A percentile compares a stretch with the other conserved stretches of the same genome.
These are phyloP conservation scores for Hermetia illucens DNA, from an alignment of 1,140 invertebrate genomes.

Conservation along the genomic window DNA sequence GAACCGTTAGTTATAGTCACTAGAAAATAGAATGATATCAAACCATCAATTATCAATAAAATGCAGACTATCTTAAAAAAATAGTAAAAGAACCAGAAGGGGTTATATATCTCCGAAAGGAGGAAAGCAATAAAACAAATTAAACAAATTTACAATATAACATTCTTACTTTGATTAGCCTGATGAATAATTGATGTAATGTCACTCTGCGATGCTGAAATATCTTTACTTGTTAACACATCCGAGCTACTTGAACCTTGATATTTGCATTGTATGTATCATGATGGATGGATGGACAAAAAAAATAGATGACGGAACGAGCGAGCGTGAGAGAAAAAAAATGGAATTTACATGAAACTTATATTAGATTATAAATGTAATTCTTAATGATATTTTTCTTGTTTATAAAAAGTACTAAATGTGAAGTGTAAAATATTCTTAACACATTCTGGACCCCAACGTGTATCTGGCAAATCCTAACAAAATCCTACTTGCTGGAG, in stretches of 20 bases:
- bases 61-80: too few relatives aligned
- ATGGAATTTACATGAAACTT: too few relatives aligned
- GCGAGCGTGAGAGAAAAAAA: neutral
- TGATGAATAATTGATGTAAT: slow-evolving; percentile 31
- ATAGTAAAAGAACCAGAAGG: too few relatives aligned
- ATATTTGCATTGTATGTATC: neutral
- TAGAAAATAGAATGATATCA: slow-evolving; percentile 1
- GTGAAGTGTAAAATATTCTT: too few relatives aligned
- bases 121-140: too few relatives aligned
- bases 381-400: neutral
- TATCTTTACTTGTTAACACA: slow-evolving; percentile 30
- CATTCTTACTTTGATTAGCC: slow-evolving; percentile 20
- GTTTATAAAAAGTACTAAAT: slow-evolving; percentile 1
- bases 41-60: too few relatives aligned
- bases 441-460: too few relatives aligned
- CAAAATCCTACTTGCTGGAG: too few relatives aligned
- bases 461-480: too few relatives aligned
- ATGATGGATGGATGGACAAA: too few relatives aligned
- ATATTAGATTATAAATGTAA: neutral
- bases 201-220: slow-evolving; percentile 30
- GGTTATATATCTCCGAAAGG: too few relatives aligned
- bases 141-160: neutral
- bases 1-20: slow-evolving; percentile 8
- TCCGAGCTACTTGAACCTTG: slow-evolving; percentile 28
- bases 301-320: slow-evolving; percentile 1